Evolutionary conservation across 2,888 invertebrate species (phyloP), one percentile per base, ranked within the genome.

Genomic region (Megastigmus dorsalis): DNA sequence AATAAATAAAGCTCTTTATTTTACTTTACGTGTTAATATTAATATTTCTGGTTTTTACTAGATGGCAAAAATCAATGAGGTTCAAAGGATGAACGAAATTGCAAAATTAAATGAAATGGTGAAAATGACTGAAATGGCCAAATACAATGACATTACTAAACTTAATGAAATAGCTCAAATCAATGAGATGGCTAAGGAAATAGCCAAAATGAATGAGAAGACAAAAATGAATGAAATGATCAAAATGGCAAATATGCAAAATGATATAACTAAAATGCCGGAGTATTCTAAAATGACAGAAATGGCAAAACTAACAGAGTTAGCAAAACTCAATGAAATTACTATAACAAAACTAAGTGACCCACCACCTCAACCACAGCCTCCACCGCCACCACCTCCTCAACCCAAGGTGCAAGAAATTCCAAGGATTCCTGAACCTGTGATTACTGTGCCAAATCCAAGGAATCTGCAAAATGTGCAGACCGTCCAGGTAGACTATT

Each of bases 371-470:
- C 78, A 26, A 76, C 82, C 84, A 10, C 68, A 45, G 45, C 68
- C 62, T 18, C 74, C 66, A n/a, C 78, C 30, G 13, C 57, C 65
- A 33, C 72, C 71, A 18, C 75, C 60, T 18, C 70, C 74, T 41
- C 60, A 57, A 23, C 78, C 74, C 20, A 83, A 84, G 67, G 82
- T 83, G 15, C 83, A 83, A 15, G 87, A 87, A 74, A 82, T 84
- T 3, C 82, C 82, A 41, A 81, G 88, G 69, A 88, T 88, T 71
- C 87, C 88, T 7, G 88, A 88, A 78, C 88, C 88, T 81, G 87
- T 88, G 75, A 88, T 88, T 59, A 88, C 85, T 62, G 88, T 88
- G 83, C 88, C 88, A 84, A 88, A 88, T 69, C 88, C 88, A 28
- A 81, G 88, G 71, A 88, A 86, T 78, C 77, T 87, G 52, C 88